Evolutionary conservation across 1,140 invertebrate species (phyloP).

Genomic region (Cydia splendana): DNA sequence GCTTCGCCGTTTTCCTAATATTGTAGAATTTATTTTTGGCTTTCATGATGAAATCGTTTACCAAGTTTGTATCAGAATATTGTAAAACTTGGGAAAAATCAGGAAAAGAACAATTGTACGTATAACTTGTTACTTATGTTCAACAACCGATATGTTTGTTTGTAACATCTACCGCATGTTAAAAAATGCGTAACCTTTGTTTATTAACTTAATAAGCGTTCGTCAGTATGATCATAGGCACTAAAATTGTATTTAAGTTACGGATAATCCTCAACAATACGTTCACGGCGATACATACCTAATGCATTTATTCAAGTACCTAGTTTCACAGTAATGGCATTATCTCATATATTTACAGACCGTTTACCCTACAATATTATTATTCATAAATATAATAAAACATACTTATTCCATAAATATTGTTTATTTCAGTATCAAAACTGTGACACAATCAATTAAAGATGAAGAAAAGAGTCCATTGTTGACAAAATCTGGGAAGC

Average conservation of each 20-base stretch:
- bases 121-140: conserved; percentile 36
- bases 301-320: not conserved
- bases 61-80: conserved; percentile 73
- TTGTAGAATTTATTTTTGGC: conserved; percentile 35
- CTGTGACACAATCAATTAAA: conserved; percentile 78
- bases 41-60: conserved; percentile 61
- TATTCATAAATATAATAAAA: not conserved
- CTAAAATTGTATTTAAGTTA: not conserved
- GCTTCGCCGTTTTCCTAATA: conserved; percentile 24
- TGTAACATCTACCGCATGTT: conserved; percentile 53
- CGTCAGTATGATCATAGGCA: not conserved
- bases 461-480: conserved; percentile 79
- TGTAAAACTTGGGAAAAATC: conserved; percentile 78
- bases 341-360: not conserved
- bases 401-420: not conserved
- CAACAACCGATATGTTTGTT: conserved; percentile 36
- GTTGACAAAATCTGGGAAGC: conserved; percentile 78
- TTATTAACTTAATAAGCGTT: conserved; percentile 24
- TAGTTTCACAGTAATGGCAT: not conserved
- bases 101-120: conserved; percentile 74
- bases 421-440: conserved; percentile 78
- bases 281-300: not conserved
- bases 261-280: not conserved
- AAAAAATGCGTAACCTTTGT: conserved; percentile 40
- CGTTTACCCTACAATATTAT: conserved; percentile 4